Percentiles rank a stretch among this genome's conserved stretches.
Evolutionary conservation across 2,797 vertebrate species (phyloP).

Genomic region (Enteromius viviparus): DNA sequence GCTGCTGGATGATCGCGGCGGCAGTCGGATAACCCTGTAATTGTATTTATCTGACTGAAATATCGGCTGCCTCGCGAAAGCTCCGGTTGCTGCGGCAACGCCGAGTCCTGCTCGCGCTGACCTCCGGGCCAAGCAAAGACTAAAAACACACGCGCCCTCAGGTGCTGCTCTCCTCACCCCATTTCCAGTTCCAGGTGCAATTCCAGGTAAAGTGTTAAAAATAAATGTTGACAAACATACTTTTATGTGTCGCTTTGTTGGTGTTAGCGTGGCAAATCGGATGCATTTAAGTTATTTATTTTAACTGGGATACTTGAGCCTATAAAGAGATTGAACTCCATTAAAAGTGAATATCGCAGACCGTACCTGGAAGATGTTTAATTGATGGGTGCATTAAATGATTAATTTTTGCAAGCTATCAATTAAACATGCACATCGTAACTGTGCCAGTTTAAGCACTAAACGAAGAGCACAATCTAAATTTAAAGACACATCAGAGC

Average conservation of each 20-base stretch:
- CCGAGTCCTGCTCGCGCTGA: slow-evolving; percentile 25
- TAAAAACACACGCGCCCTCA: slow-evolving; percentile 25
- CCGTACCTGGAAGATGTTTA: not conserved
- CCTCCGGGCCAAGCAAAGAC: slow-evolving; percentile 26
- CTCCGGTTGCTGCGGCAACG: slow-evolving; percentile 51
- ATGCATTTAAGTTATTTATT: not conserved
- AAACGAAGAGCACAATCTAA: not conserved
- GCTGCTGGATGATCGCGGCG: slow-evolving; percentile 4
- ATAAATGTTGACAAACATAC: slow-evolving; percentile 16
- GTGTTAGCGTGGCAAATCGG: not conserved
- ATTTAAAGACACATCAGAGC: not conserved
- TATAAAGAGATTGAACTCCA: not conserved
- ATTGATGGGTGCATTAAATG: not conserved
- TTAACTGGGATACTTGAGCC: not conserved
- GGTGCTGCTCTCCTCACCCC: slow-evolving; percentile 26
- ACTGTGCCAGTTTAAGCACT: not conserved
- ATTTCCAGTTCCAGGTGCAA: slow-evolving; percentile 22
- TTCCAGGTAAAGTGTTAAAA: not conserved
- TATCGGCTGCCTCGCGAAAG: slow-evolving; percentile 36
- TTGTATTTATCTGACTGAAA: slow-evolving; percentile 53
- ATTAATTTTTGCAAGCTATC: not conserved
- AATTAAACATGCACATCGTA: not conserved
- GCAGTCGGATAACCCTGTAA: slow-evolving; percentile 46
- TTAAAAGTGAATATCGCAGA: not conserved
- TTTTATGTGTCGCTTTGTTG: not conserved